phyloP scores from a whole-genome alignment of 2,113 vertebrate genomes.

The Porphyrio hochstetteri region DNA sequence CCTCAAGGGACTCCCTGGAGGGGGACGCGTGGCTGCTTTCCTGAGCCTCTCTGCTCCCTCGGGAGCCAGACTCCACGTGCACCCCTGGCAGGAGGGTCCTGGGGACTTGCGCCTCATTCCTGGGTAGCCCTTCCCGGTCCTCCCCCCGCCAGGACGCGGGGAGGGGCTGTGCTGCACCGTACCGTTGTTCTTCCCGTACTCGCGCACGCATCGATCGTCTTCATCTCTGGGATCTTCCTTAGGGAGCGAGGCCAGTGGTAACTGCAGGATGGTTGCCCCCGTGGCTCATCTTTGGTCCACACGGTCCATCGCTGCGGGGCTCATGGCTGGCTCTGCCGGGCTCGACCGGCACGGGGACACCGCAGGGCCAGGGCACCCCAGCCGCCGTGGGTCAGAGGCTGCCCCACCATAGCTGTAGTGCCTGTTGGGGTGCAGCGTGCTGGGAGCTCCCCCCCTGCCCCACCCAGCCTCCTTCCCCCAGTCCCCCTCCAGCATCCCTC shows the following conservation, averaged over 20 bases:
- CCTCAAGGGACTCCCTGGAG: background rate
- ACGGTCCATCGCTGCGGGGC: background rate
- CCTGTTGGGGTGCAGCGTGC: background rate
- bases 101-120: background rate
- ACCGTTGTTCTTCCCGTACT: conserved; percentile 33
- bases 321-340: background rate
- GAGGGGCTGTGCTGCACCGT: conserved; percentile 1
- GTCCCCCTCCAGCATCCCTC: background rate
- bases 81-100: background rate
- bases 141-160: background rate
- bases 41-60: background rate
- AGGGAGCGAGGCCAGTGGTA: background rate
- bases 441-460: background rate
- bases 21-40: background rate
- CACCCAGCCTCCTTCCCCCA: background rate
- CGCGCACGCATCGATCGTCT: background rate
- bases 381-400: background rate
- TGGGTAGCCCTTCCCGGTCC: background rate
- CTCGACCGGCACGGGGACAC: background rate
- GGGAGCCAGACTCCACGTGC: background rate
- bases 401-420: conserved; percentile 7
- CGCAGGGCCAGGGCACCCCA: background rate
- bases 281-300: accelerated
- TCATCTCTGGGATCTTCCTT: conserved; percentile 44
- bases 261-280: background rate